A percentile compares a stretch with the other conserved stretches of the same genome.
Conservation (phyloP, 2,113 vertebrate species). For the Gadus chalcogrammus region DNA sequence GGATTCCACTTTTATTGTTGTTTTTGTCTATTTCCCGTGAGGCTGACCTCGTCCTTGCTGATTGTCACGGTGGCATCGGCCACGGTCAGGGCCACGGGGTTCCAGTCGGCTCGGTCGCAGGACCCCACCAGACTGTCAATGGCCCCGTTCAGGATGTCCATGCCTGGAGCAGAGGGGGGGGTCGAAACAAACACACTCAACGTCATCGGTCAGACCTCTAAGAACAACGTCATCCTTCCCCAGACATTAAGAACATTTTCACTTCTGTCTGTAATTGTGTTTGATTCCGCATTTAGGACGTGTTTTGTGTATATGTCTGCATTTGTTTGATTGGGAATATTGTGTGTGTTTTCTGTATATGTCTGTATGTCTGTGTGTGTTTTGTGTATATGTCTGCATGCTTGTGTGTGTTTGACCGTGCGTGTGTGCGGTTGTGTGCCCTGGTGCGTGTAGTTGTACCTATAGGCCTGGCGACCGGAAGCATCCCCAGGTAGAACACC, state of each 20-base stretch:
- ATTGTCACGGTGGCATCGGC: conserved; percentile 96
- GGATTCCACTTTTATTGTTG: neutral
- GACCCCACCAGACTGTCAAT: conserved; percentile 85
- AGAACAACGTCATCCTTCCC: neutral
- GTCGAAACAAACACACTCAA: conserved; percentile 8
- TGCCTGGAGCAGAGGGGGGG: conserved; percentile 72
- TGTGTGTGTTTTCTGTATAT: too few species aligned
- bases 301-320: too few species aligned
- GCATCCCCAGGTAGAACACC: conserved; percentile 90
- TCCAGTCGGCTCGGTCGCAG: conserved; percentile 85
- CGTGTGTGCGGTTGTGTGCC: neutral
- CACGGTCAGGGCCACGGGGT: conserved; percentile 89
- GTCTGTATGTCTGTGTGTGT: too few species aligned
- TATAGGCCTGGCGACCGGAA: conserved; percentile 86
- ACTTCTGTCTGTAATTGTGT: too few species aligned
- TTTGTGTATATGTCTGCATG: too few species aligned
- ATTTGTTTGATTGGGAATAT: too few species aligned
- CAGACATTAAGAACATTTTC: neutral
- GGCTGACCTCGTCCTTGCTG: conserved; percentile 85
- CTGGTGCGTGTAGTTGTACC: conserved; percentile 65
- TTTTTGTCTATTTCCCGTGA: neutral
- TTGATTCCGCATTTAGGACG: too few species aligned
- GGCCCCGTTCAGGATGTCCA: conserved; percentile 92
- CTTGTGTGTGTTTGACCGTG: neutral
- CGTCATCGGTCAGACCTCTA: neutral